Conservation (phyloP, 2,888 invertebrate species). For the Chalcosyrphus nemorum region DNA sequence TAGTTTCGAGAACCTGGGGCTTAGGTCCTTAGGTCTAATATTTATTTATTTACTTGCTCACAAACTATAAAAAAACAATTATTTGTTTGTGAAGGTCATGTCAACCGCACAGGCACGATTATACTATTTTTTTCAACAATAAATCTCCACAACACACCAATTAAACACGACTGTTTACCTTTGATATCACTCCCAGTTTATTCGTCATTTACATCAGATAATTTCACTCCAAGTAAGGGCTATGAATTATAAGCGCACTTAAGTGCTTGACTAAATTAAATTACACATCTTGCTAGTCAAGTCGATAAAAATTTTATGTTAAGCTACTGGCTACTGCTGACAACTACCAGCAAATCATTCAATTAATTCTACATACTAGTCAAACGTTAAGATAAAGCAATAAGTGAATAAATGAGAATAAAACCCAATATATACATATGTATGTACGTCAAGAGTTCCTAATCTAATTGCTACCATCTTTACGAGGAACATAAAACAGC, state of each 20-base stretch:
- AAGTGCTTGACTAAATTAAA: constrained; percentile 21
- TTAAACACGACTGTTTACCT: neutral
- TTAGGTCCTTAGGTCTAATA: too few species aligned
- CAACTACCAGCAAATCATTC: constrained; percentile 22
- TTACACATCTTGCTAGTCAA: constrained; percentile 7
- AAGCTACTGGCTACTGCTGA: constrained; percentile 21
- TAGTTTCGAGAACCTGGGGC: too few species aligned
- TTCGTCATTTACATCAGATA: neutral
- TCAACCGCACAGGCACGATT: too few species aligned
- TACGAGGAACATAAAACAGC: constrained; percentile 25
- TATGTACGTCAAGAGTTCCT: constrained; percentile 11
- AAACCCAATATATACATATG: neutral
- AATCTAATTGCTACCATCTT: constrained; percentile 29
- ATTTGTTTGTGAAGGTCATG: too few species aligned
- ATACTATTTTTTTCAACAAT: neutral
- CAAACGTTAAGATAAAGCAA: neutral
- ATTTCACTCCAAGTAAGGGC: constrained; percentile 3
- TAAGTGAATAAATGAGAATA: too few species aligned
- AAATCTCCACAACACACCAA: neutral
- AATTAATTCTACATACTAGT: constrained; percentile 40
- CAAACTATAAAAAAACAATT: too few species aligned
- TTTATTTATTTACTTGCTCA: too few species aligned
- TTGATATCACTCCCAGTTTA: neutral
- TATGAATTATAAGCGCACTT: constrained; percentile 2
- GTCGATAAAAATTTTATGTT: constrained; percentile 19